phyloP scores from a whole-genome alignment of 30 jellyfish, hydroid and myxozoan genomes.

The Aurelia sp. region DNA sequence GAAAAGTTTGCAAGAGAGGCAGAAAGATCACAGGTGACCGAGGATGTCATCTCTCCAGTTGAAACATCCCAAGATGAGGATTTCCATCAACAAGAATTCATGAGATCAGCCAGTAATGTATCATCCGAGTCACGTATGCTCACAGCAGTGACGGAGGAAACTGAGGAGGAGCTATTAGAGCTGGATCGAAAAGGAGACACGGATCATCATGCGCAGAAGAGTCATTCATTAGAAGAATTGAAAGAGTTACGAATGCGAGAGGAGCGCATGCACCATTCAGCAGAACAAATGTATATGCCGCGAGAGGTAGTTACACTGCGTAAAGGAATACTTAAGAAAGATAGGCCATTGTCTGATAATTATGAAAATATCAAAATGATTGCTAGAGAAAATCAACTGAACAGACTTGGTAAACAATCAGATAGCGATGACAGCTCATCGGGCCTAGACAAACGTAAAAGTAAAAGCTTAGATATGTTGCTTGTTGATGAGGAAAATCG shows the following conservation, averaged over 20 bases:
- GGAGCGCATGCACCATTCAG: conserved; percentile 69
- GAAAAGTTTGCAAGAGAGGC: not conserved
- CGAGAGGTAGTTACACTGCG: conserved; percentile 62
- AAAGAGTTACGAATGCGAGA: conserved; percentile 20
- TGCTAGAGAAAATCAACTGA: conserved; percentile 67
- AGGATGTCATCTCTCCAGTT: not conserved
- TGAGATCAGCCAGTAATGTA: conserved; percentile 26
- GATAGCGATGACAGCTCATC: conserved; percentile 43
- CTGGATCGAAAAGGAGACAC: conserved; percentile 45
- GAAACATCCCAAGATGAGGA: conserved; percentile 1
- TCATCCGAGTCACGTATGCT: conserved; percentile 55
- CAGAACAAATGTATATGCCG: conserved; percentile 61
- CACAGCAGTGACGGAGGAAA: conserved; percentile 91
- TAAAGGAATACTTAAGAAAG: conserved; percentile 74
- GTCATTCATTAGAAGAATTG: conserved; percentile 67
- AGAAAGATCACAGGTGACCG: not conserved
- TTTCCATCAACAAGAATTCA: conserved; percentile 41
- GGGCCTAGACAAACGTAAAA: conserved; percentile 62
- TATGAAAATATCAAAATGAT: conserved; percentile 87
- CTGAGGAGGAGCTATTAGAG: conserved; percentile 93
- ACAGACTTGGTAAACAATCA: conserved; percentile 41
- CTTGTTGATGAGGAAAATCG: conserved; percentile 48
- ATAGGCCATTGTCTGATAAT: conserved; percentile 96
- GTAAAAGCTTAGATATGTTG: conserved; percentile 81
- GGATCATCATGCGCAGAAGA: conserved; percentile 15